phyloP scores from a whole-genome alignment of 2,113 vertebrate genomes.

The Corythornis madagascariensis region DNA sequence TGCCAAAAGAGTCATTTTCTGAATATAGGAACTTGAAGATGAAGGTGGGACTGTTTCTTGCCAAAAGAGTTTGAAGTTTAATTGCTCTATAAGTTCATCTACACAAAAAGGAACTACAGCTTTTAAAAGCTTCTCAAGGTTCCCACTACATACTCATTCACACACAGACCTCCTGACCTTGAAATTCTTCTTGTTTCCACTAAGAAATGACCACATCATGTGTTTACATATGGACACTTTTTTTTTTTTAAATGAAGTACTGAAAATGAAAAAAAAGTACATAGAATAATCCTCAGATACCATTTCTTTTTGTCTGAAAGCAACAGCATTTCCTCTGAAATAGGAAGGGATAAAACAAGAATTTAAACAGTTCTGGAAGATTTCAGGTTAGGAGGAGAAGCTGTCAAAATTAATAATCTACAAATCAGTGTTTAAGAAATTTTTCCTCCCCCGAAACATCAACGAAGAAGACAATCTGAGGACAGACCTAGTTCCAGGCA shows the following conservation, averaged over 20 bases:
- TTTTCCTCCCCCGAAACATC: background rate
- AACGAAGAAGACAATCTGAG: background rate
- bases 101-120: background rate
- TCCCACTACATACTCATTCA: background rate
- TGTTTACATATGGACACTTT: background rate
- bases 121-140: background rate
- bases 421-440: background rate
- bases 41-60: background rate
- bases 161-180: background rate
- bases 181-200: background rate
- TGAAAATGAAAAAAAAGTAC: background rate
- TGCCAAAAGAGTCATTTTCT: background rate
- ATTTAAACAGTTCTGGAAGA: background rate
- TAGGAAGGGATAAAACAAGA: background rate
- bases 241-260: background rate
- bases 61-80: background rate
- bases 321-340: background rate
- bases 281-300: background rate
- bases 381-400: background rate
- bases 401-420: background rate
- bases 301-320: background rate
- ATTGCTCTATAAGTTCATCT: background rate
- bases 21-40: background rate
- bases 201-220: background rate
- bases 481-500: background rate